Base-by-base conservation (phyloP, 1,140 invertebrate genomes). In the Nixonia krombeini region DNA sequence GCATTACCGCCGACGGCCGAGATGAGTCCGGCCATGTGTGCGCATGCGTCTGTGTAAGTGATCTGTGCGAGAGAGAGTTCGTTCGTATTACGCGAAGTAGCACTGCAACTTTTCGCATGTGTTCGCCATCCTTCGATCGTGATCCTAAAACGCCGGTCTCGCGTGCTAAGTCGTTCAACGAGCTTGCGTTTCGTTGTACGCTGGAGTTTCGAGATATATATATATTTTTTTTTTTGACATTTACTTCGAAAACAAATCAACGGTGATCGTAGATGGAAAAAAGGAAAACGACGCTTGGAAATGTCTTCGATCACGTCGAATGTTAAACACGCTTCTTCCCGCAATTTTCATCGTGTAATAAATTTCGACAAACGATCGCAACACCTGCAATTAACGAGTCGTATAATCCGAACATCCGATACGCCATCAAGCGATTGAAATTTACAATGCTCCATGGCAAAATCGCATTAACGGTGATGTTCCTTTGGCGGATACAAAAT, bases 351-450 rank as follows among this genome's bases (percentile, higher is more conserved):
- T n/a, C n/a, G n/a, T n/a, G n/a, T n/a, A n/a, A n/a, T n/a, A n/a
- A n/a, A n/a, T n/a, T n/a, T n/a, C n/a, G n/a, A n/a, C n/a, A n/a
- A n/a, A n/a, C n/a, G n/a, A n/a, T n/a, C n/a, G 31, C 31, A 33
- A 33, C 12, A 33, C 31, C 31, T 33, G 31, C 13, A 33, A 10
- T 33, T 33, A 33, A 33, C 13, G 31, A 33, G n/a, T 33, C 31
- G 31, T 33, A 10, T 13, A 33, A 33, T 33, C 31, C 13, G 13
- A 33, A 33, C 31, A 33, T 33, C 31, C 31, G 31, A 33, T 33
- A 33, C 31, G 31, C 31, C 31, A 33, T 33, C 12, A 13, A 13
- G 9, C 31, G 31, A 33, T 3, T 10, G 10, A 33, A 9, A 33
- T 33, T 33, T 33, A 13, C 31, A 33, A 33, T 33, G 31, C 12